phyloP scores from a whole-genome alignment of 2,888 invertebrate genomes.

The Parascotia fuliginaria region DNA sequence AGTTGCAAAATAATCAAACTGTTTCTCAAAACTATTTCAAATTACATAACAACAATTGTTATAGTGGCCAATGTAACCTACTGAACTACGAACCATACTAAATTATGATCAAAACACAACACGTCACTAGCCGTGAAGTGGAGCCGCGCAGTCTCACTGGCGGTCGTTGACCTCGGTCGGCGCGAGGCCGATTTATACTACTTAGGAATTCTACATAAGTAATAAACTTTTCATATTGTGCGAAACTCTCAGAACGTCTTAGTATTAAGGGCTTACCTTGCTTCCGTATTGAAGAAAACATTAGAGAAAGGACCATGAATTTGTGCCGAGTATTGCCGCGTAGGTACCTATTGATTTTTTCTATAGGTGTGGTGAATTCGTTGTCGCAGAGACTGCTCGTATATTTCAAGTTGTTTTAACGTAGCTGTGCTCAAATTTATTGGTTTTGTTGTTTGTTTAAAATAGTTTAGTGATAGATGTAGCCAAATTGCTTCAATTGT shows the following conservation, averaged over 20 bases:
- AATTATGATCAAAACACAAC: conserved; percentile 20
- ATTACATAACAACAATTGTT: not conserved
- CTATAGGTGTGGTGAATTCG: conserved; percentile 28
- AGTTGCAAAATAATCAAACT: not conserved
- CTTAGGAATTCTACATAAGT: conserved; percentile 37
- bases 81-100: conserved; percentile 2
- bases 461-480: conserved; percentile 6
- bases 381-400: conserved; percentile 11
- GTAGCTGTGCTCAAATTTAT: conserved; percentile 10
- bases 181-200: conserved; percentile 39
- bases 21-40: not conserved
- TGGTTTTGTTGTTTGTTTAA: conserved; percentile 9
- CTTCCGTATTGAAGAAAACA: not conserved
- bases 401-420: too few relatives aligned
- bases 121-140: conserved; percentile 31
- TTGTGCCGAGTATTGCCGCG: conserved; percentile 21
- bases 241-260: conserved; percentile 27
- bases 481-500: not conserved
- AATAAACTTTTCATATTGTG: conserved; percentile 43
- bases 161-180: conserved; percentile 50
- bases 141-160: conserved; percentile 48
- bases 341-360: too few relatives aligned
- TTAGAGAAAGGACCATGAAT: not conserved
- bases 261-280: not conserved
- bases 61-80: conserved; percentile 1